Evolutionary conservation across 2,113 vertebrate genomes (phyloP), one percentile per base, ranked within the genome.

Genomic region (Eonycteris spelaea): DNA sequence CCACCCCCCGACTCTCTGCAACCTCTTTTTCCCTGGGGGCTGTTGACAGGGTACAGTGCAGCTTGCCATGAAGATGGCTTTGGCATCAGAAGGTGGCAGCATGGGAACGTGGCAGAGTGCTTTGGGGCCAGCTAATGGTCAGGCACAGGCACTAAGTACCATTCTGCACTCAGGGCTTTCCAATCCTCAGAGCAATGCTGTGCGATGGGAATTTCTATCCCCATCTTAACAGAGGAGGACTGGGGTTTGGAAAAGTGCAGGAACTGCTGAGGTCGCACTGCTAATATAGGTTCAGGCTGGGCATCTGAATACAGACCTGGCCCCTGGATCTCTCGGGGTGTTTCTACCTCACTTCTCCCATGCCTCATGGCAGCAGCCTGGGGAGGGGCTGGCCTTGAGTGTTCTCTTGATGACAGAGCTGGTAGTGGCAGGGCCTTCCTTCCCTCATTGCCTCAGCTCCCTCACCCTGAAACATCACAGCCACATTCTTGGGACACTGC

Each of bases 21-120:
- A 97, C 97, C 96, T 98, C 97, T 96, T 98, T 98, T 98, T 98
- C 97, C 97, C 98, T 98, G 96, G 95, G 97, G 96, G 97, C 96
- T 98, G 97, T 97, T 98, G 98, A 98, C 97, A 98, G 97, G 97
- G 97, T 95, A 90, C 22, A 18, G 95, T 80, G 75, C 95, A 95
- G 90, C 82, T 19, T 85, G 91, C 89, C 67, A 35, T 3, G 0
- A 86, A 88, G 55, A 91, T 93, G 73, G 82, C 94, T 97, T 38
- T 93, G 93, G 89, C 86, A 95, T 97, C 97, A 95, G 89, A 94
- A 95, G 93, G 89, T 95, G 97, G 95, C 97, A 96, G 97, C 86
- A 83, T 78, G 91, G 84, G 77, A 83, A 83, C n/a, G 5, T 83
- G 85, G 82, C 77, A 93, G 75, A 80, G 40, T 43, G 57, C 53